phyloP scores from a whole-genome alignment of 37 sponge, comb jelly and placozoan genomes.

The Ephydatia muelleri region DNA sequence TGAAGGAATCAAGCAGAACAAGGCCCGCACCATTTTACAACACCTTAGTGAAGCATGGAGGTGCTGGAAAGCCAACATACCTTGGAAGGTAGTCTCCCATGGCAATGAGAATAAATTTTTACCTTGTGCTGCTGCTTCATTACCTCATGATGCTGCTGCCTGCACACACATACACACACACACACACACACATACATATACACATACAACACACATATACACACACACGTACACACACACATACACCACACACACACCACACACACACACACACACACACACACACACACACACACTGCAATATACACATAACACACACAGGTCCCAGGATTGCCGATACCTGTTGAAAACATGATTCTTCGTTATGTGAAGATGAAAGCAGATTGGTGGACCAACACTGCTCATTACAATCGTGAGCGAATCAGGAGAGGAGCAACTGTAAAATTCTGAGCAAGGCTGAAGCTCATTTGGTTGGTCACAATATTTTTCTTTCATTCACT shows the following conservation, averaged over 20 bases:
- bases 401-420: constrained; percentile 98
- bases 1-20: constrained; percentile 99
- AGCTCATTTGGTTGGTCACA: background rate
- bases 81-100: constrained; percentile 83
- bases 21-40: constrained; percentile 95
- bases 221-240: no score
- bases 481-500: background rate
- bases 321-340: constrained; percentile 97
- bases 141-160: no score
- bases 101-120: background rate
- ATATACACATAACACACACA: no score
- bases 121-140: background rate
- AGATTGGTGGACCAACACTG: constrained; percentile 99
- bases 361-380: constrained; percentile 99
- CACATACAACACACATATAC: no score
- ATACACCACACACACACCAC: no score
- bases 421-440: constrained; percentile 97
- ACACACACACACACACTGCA: no score
- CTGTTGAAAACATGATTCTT: constrained; percentile 99
- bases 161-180: no score
- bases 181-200: no score
- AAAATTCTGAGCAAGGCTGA: constrained; percentile 23
- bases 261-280: no score
- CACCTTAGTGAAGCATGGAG: constrained; percentile 99
- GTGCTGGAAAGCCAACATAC: constrained; percentile 99